Evolutionary conservation across 2,113 vertebrate genomes (phyloP).

Genomic region (Lepidiolamprologus cunningtoni): DNA sequence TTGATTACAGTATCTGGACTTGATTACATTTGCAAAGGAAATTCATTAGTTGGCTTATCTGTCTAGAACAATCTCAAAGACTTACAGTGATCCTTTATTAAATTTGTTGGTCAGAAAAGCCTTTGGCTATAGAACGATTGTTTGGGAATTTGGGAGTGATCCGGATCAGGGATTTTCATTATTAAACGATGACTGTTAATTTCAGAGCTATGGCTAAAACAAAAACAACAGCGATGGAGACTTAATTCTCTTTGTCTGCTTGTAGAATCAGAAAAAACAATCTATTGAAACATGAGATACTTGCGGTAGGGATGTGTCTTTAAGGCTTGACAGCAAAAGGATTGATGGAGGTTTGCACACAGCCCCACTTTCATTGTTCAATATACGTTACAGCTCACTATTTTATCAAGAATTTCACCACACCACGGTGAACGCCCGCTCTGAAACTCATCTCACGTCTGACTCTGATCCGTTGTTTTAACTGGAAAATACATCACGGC

Average conservation of each 20-base stretch:
- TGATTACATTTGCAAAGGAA: not conserved
- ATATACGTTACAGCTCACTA: not conserved
- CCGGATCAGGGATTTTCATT: slow-evolving; percentile 15
- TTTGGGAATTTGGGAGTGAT: slow-evolving; percentile 1
- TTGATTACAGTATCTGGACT: not conserved
- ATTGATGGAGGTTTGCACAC: not conserved
- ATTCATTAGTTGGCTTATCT: slow-evolving; percentile 29
- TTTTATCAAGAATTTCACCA: not conserved
- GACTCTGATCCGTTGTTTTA: not conserved
- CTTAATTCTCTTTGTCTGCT: not conserved
- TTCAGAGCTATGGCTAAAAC: not conserved
- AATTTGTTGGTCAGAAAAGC: slow-evolving; percentile 16
- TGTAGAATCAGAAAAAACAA: not conserved
- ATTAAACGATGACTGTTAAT: slow-evolving; percentile 24
- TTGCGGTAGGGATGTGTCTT: not conserved
- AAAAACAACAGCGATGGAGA: not conserved
- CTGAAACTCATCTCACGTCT: not conserved
- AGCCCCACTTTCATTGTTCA: not conserved
- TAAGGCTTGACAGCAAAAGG: not conserved
- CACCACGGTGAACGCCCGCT: not conserved
- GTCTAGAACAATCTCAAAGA: slow-evolving; percentile 5
- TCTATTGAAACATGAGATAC: not conserved
- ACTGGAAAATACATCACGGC: not conserved
- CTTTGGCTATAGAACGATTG: not conserved
- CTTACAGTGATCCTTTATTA: slow-evolving; percentile 1